These are phyloP conservation scores for Leuciscus waleckii DNA, from an alignment of 2,797 vertebrate species.

Conservation along the genomic window DNA sequence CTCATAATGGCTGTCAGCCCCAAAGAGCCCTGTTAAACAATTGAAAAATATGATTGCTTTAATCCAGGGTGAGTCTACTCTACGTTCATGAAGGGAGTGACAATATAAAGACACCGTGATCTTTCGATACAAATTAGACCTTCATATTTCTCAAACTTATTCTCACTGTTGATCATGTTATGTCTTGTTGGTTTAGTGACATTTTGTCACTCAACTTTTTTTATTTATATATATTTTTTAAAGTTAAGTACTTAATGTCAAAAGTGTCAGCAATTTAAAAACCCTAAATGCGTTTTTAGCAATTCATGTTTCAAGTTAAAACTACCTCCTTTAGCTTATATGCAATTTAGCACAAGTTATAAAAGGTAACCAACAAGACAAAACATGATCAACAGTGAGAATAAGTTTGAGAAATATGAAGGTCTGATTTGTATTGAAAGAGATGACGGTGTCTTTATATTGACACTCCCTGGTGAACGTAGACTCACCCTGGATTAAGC, in stretches of 20 bases:
- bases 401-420: no score
- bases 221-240: background rate
- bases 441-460: no score
- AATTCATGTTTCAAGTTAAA: no score
- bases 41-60: conserved; percentile 47
- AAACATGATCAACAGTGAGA: no score
- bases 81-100: conserved; percentile 33
- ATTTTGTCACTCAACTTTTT: conserved; percentile 1
- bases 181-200: background rate
- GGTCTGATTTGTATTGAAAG: no score
- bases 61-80: conserved; percentile 50
- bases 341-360: no score
- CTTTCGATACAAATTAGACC: background rate
- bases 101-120: background rate
- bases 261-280: background rate
- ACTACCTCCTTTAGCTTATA: no score
- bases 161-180: conserved; percentile 24
- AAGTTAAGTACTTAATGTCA: background rate
- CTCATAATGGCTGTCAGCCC: conserved; percentile 42
- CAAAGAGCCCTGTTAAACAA: conserved; percentile 37
- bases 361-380: no score
- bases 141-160: background rate
- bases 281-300: background rate
- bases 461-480: no score
- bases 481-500: no score